Evolutionary conservation across 2,888 invertebrate genomes (phyloP).

Genomic region (Coenonympha arcania): DNA sequence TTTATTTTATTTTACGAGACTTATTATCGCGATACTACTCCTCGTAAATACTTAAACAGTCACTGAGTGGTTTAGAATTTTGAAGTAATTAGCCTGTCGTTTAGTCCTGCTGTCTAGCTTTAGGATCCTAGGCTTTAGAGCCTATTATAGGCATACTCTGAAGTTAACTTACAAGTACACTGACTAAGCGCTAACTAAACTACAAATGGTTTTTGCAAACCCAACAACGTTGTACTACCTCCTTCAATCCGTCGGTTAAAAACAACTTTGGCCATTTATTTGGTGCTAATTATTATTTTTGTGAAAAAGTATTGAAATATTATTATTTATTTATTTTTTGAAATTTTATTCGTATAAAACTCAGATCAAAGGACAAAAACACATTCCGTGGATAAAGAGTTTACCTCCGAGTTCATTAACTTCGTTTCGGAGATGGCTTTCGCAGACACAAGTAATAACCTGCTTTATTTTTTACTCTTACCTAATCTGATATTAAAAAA

Average conservation of each 20-base stretch:
- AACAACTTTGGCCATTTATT: too few species aligned
- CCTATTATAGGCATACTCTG: background rate
- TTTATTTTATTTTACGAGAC: constrained; percentile 71
- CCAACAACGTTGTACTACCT: too few species aligned
- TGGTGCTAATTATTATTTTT: too few species aligned
- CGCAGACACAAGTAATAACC: background rate
- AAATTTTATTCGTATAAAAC: too few species aligned
- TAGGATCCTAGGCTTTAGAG: background rate
- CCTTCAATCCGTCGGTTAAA: too few species aligned
- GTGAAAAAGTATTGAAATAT: too few species aligned
- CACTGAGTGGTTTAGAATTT: constrained; percentile 34
- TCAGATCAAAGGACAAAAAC: too few species aligned
- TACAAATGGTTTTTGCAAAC: too few species aligned
- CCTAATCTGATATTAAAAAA: constrained; percentile 3
- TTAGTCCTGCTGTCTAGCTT: background rate
- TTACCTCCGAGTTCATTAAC: constrained; percentile 12
- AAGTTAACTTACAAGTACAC: too few species aligned
- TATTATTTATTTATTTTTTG: too few species aligned
- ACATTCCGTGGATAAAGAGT: constrained; percentile 20
- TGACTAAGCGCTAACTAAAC: too few species aligned
- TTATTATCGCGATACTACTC: constrained; percentile 61
- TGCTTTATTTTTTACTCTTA: background rate
- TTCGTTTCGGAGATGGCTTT: constrained; percentile 20
- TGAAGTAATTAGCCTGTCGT: constrained; percentile 31
- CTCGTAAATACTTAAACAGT: constrained; percentile 62